phyloP scores from a whole-genome alignment of 2,888 invertebrate genomes.

The Hesperia comma region DNA sequence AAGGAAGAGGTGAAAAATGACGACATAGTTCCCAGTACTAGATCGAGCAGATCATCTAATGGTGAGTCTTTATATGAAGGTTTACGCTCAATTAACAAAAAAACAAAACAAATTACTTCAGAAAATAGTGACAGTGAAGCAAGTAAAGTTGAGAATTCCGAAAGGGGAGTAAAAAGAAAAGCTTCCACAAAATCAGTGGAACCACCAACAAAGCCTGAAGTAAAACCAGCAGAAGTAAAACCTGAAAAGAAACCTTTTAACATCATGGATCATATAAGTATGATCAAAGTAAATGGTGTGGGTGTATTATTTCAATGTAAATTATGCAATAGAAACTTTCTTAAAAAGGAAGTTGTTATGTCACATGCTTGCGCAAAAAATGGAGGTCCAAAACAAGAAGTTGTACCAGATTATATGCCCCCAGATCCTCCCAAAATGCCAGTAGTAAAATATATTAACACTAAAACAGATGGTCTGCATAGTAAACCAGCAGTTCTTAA shows the following conservation, averaged over 20 bases:
- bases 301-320: slow-evolving; percentile 77
- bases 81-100: slow-evolving; percentile 21
- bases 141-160: slow-evolving; percentile 35
- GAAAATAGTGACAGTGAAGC: slow-evolving; percentile 34
- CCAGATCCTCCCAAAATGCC: slow-evolving; percentile 64
- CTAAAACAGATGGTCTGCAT: slow-evolving; percentile 55
- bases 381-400: slow-evolving; percentile 61
- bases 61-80: slow-evolving; percentile 39
- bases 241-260: slow-evolving; percentile 54
- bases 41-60: slow-evolving; percentile 39
- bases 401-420: slow-evolving; percentile 51
- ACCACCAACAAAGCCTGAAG: not conserved
- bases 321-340: slow-evolving; percentile 75
- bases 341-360: slow-evolving; percentile 70
- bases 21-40: slow-evolving; percentile 41
- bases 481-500: slow-evolving; percentile 49
- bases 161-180: slow-evolving; percentile 41
- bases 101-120: slow-evolving; percentile 20
- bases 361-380: slow-evolving; percentile 75
- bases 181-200: slow-evolving; percentile 29
- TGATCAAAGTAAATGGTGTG: slow-evolving; percentile 76
- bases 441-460: slow-evolving; percentile 72
- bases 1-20: slow-evolving; percentile 48
- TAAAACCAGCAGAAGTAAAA: slow-evolving; percentile 15
- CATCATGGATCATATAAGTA: slow-evolving; percentile 75